Conservation (phyloP, 2,888 invertebrate genomes). For the Xylota segnis region DNA sequence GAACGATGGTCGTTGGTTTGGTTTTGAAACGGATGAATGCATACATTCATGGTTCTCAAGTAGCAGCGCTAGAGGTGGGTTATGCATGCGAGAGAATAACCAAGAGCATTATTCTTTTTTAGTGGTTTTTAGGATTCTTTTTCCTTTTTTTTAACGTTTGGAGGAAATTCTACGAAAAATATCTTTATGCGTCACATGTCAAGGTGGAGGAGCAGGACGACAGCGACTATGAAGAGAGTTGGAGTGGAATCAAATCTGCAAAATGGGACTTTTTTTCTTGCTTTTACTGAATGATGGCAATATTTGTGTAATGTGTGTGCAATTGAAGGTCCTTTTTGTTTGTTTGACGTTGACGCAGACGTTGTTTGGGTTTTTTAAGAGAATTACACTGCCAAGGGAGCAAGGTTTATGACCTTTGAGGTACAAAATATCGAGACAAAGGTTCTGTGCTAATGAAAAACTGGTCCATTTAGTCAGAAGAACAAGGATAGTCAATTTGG, state of each 20-base stretch:
- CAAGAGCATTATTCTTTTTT: slow-evolving; percentile 13
- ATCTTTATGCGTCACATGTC: slow-evolving; percentile 34
- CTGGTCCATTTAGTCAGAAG: too few relatives aligned
- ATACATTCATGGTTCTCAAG: slow-evolving; percentile 53
- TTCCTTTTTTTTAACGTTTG: background rate
- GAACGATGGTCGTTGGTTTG: slow-evolving; percentile 48
- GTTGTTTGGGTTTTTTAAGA: too few relatives aligned
- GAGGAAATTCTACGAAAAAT: slow-evolving; percentile 44
- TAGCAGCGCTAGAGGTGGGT: slow-evolving; percentile 18
- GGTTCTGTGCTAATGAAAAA: too few relatives aligned
- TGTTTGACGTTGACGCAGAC: too few relatives aligned
- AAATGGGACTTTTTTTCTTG: slow-evolving; percentile 7
- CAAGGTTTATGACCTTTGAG: too few relatives aligned
- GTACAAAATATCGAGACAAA: too few relatives aligned
- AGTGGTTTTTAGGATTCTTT: slow-evolving; percentile 6
- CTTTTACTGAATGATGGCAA: too few relatives aligned
- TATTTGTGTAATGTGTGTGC: background rate
- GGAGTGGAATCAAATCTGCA: slow-evolving; percentile 11
- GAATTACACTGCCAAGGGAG: too few relatives aligned
- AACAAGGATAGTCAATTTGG: too few relatives aligned
- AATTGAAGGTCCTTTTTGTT: background rate
- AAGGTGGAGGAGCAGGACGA: background rate
- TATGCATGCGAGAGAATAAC: background rate
- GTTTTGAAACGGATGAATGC: slow-evolving; percentile 64
- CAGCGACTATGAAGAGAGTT: background rate